These are phyloP conservation scores for Laspeyria flexula DNA, from an alignment of 2,888 invertebrate species.

Conservation along the genomic window DNA sequence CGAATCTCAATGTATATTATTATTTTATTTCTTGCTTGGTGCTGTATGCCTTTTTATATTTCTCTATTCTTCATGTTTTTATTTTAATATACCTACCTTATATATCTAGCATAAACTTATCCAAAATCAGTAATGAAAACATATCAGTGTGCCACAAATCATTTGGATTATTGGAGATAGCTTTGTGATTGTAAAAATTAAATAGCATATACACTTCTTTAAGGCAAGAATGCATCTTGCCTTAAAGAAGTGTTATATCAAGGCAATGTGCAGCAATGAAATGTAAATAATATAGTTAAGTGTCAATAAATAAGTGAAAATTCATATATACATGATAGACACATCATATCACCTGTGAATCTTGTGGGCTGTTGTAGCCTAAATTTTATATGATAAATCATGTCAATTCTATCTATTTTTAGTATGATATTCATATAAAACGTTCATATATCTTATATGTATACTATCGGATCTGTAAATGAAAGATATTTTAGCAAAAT, in stretches of 20 bases:
- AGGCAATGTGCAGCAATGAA: constrained; percentile 32
- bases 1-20: not conserved
- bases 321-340: constrained; percentile 1
- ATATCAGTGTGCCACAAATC: constrained; percentile 38
- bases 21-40: constrained; percentile 37
- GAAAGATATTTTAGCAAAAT: no score
- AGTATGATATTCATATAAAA: no score
- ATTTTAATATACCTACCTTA: constrained; percentile 9
- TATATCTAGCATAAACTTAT: constrained; percentile 18
- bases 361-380: not conserved
- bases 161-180: constrained; percentile 24
- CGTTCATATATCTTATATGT: no score
- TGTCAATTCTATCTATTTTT: no score
- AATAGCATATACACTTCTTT: no score
- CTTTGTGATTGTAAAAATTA: constrained; percentile 26
- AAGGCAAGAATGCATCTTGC: no score
- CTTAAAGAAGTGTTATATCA: constrained; percentile 39
- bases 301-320: no score
- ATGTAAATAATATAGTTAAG: constrained; percentile 49
- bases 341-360: not conserved
- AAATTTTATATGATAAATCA: not conserved
- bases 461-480: no score
- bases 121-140: constrained; percentile 13
- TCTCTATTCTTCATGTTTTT: constrained; percentile 11
- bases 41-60: constrained; percentile 55